Evolutionary conservation across 30 jellyfish, hydroid and myxozoan species (phyloP), one percentile per base, ranked within the genome.

Genomic region (Aurelia sp.): DNA sequence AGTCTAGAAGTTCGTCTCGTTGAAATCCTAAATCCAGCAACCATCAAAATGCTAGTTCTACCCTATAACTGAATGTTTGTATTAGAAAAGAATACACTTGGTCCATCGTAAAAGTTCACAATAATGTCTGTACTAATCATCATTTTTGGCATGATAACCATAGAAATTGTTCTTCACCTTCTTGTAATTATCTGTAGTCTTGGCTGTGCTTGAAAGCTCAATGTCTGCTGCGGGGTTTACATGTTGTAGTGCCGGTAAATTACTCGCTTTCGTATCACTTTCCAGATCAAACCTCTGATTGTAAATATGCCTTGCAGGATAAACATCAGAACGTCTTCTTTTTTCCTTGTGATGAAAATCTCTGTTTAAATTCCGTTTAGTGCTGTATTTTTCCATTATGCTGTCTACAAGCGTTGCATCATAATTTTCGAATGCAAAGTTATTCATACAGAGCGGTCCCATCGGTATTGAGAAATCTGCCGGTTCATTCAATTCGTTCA

Each of bases 391-490:
- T 19, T 84, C 93, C 78, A 76, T 33, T 68, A 84, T 73, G 33
- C 71, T 84, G 47, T 84, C 93, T n/a, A 41, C 85, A 18, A 59
- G 31, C 52, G 93, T 70, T 8, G 88, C 48, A 24, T 84, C 76
- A 55, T 70, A 84, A 60, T 47, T 84, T 38, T 84, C 93, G 52
- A 71, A 84, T 5, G 93, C 88, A 48, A 72, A 84, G 33, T 84
- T 84, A 81, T 84, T 84, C 73, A 59, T 27, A 16, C 78, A 66
- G 33, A 84, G 65, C 19, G 93, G 93, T 22, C 93, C 93, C 93
- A 84, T 84, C 5, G 93, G 93, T 40, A 84, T 84, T 48, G 93
- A 41, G 88, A 84, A 84, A 31, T 84, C 93, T 4, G 93, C 78
- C 8, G 84, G 93, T 47, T 84, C 93, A 73, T 76, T 73, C 53